Conservation (phyloP, 2,888 invertebrate genomes). For the Bimastos eiseni region DNA sequence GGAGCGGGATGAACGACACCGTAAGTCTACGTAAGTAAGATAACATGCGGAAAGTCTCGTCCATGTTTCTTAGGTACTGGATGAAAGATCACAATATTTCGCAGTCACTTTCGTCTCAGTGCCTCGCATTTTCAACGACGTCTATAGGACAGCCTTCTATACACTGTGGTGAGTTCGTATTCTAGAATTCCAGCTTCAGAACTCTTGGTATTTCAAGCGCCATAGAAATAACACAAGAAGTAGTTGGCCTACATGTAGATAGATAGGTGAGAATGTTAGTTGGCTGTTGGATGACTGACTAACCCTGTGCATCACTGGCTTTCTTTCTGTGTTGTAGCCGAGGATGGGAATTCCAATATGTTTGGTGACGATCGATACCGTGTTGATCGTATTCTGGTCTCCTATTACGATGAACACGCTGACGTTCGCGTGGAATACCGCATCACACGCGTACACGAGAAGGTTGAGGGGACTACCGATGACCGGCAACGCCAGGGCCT, state of each 20-base stretch:
- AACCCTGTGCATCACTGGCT: conserved; percentile 18
- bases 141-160: neutral
- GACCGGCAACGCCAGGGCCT: conserved; percentile 20
- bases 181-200: neutral
- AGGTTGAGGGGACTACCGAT: conserved; percentile 22
- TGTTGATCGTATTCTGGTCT: conserved; percentile 39
- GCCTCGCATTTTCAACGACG: neutral
- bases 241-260: no score
- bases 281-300: neutral
- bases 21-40: no score
- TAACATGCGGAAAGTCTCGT: neutral
- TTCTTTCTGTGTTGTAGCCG: conserved; percentile 37
- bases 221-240: no score
- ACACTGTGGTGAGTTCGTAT: neutral
- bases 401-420: conserved; percentile 39
- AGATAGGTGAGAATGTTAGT: neutral
- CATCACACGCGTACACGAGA: conserved; percentile 35
- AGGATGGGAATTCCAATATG: conserved; percentile 39
- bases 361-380: conserved; percentile 35
- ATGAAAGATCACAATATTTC: neutral
- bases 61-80: neutral
- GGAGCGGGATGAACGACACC: no score
- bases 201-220: no score
- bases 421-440: conserved; percentile 32
- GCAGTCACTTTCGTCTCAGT: neutral